phyloP scores from a whole-genome alignment of 2,797 vertebrate genomes.

The Rhinoraja longicauda region DNA sequence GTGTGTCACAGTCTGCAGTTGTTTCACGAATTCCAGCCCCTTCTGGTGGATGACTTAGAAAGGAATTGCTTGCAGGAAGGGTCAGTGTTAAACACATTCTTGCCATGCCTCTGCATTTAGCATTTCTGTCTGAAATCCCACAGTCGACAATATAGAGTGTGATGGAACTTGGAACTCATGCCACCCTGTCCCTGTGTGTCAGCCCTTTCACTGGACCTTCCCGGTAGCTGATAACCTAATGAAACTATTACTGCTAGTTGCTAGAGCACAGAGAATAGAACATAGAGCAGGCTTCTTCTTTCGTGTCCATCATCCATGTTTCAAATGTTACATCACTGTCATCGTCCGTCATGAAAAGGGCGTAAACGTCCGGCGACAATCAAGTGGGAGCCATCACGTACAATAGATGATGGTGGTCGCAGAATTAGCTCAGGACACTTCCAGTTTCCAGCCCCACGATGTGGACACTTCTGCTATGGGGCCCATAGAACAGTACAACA shows the following conservation, averaged over 20 bases:
- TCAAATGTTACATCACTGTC: too few species aligned
- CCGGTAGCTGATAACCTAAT: not conserved
- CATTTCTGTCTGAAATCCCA: not conserved
- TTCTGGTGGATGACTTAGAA: not conserved
- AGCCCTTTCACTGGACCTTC: not conserved
- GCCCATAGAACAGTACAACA: too few species aligned
- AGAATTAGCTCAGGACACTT: too few species aligned
- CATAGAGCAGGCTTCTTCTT: too few species aligned
- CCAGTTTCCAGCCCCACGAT: too few species aligned
- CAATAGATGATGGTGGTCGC: too few species aligned
- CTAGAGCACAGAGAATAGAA: not conserved
- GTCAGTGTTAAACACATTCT: not conserved
- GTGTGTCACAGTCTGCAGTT: not conserved
- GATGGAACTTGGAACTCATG: not conserved
- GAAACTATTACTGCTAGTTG: not conserved
- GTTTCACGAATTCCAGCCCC: not conserved
- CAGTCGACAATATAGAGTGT: not conserved
- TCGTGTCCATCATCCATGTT: too few species aligned
- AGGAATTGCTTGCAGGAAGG: not conserved
- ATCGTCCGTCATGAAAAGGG: too few species aligned
- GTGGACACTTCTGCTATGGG: too few species aligned
- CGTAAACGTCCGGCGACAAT: too few species aligned
- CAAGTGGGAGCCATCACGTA: too few species aligned
- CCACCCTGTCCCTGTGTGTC: not conserved
- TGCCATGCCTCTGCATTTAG: not conserved